A percentile compares a stretch with the other conserved stretches of the same genome.
phyloP scores from a whole-genome alignment of 2,888 invertebrate genomes.

The Herminia tarsipennalis region DNA sequence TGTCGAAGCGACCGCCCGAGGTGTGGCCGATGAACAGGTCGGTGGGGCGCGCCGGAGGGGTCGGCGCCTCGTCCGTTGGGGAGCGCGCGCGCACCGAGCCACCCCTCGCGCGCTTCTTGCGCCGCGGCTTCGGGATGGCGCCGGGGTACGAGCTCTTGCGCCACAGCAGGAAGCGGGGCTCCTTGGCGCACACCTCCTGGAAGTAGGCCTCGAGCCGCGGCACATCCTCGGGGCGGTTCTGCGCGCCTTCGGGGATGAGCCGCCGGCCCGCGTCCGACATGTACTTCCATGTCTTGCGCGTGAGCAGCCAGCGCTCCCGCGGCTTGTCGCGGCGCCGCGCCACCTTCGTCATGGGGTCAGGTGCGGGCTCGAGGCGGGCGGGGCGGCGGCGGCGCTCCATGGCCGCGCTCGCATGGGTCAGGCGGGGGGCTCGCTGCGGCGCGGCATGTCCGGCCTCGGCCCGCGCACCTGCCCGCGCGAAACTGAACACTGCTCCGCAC shows the following conservation, averaged over 20 bases:
- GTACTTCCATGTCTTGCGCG: constrained; percentile 95
- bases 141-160: constrained; percentile 93
- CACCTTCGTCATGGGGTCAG: constrained; percentile 85
- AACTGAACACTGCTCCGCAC: constrained; percentile 76
- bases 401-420: constrained; percentile 62
- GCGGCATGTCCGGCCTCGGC: constrained; percentile 60
- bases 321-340: constrained; percentile 85
- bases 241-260: constrained; percentile 92
- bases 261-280: constrained; percentile 96
- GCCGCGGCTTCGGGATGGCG: constrained; percentile 86
- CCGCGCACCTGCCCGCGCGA: constrained; percentile 78
- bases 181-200: constrained; percentile 92
- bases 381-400: constrained; percentile 75
- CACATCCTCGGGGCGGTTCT: constrained; percentile 90
- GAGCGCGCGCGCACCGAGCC: constrained; percentile 89
- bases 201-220: constrained; percentile 94
- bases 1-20: constrained; percentile 88
- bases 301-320: constrained; percentile 94
- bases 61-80: constrained; percentile 87
- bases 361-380: constrained; percentile 74
- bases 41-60: constrained; percentile 73
- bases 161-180: constrained; percentile 92
- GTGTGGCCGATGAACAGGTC: constrained; percentile 80
- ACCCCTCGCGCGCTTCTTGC: constrained; percentile 85
- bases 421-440: constrained; percentile 35